Evolutionary conservation across 2,113 vertebrate species (phyloP).

Genomic region (Alouatta palliata): DNA sequence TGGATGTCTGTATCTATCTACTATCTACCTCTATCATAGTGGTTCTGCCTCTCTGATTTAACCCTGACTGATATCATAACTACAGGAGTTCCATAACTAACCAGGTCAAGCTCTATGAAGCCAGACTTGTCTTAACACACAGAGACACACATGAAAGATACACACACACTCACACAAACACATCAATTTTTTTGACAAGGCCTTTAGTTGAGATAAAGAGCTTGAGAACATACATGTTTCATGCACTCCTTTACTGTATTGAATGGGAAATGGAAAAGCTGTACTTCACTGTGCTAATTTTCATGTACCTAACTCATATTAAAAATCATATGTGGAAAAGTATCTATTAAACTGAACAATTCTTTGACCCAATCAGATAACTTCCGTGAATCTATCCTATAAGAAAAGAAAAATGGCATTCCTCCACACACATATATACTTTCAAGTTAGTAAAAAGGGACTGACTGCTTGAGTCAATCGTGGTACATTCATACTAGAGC

Average conservation of each 20-base stretch:
- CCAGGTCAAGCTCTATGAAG: neutral
- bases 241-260: neutral
- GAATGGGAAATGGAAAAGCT: neutral
- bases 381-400: neutral
- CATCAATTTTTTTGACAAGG: neutral
- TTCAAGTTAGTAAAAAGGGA: neutral
- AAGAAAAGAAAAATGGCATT: neutral
- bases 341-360: neutral
- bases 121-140: neutral
- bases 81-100: neutral
- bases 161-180: neutral
- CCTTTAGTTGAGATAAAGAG: neutral
- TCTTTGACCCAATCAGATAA: neutral
- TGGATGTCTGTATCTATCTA: neutral
- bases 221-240: neutral
- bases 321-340: slow-evolving; percentile 5
- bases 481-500: neutral
- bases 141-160: neutral
- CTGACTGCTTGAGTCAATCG: neutral
- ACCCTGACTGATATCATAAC: neutral
- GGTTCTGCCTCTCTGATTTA: neutral
- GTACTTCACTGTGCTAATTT: neutral
- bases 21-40: neutral
- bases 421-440: neutral
- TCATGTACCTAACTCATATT: neutral